These are phyloP conservation scores for Pyralis farinalis DNA, from an alignment of 2,888 invertebrate genomes.

Conservation along the genomic window DNA sequence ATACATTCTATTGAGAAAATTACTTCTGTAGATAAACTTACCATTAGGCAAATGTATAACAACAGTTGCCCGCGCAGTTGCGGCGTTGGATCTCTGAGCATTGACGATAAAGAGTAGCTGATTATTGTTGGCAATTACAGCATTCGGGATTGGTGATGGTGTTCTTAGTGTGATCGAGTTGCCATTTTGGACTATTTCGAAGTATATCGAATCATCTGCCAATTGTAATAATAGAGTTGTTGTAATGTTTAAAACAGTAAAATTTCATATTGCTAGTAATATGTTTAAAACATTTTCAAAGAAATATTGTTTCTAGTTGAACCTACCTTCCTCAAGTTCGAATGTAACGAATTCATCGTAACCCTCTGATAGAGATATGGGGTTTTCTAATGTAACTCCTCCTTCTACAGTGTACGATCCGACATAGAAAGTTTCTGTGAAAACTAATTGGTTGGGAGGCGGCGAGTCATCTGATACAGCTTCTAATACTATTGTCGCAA, in stretches of 20 bases:
- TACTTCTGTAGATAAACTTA: too few species aligned
- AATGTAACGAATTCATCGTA: slow-evolving; percentile 25
- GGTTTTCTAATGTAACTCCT: slow-evolving; percentile 16
- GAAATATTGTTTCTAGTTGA: too few species aligned
- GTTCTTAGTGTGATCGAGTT: slow-evolving; percentile 20
- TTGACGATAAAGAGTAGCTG: slow-evolving; percentile 32
- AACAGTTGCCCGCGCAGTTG: slow-evolving; percentile 29
- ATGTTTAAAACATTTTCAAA: too few species aligned
- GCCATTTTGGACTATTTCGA: slow-evolving; percentile 17
- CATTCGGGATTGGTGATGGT: slow-evolving; percentile 21
- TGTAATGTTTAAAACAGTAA: too few species aligned
- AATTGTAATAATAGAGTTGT: too few species aligned
- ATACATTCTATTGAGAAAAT: too few species aligned
- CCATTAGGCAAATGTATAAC: slow-evolving; percentile 37
- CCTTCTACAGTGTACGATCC: slow-evolving; percentile 19
- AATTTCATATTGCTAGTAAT: too few species aligned
- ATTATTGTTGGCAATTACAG: slow-evolving; percentile 26
- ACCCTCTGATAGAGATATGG: slow-evolving; percentile 21
- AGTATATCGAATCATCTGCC: slow-evolving; percentile 18
- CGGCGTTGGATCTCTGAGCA: slow-evolving; percentile 27
- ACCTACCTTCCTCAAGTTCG: slow-evolving; percentile 28
- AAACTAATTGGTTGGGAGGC: too few species aligned
- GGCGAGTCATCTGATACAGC: background rate
- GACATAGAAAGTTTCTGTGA: slow-evolving; percentile 16
- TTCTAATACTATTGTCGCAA: background rate